phyloP scores from a whole-genome alignment of 2,888 invertebrate species.

The Glaucopsyche alexis region DNA sequence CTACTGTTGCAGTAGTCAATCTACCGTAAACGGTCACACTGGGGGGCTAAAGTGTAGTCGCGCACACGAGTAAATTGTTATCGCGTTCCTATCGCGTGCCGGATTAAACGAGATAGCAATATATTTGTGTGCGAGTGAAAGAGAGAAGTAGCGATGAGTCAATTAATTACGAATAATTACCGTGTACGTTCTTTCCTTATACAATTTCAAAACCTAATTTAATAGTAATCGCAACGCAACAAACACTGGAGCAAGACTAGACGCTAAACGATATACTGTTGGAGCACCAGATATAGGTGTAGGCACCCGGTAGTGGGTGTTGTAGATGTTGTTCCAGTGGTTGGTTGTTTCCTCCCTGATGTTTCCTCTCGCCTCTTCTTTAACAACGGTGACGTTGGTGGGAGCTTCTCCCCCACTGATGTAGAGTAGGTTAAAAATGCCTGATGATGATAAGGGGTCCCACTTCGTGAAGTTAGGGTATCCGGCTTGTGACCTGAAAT shows the following conservation, averaged over 20 bases:
- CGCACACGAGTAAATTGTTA: no score
- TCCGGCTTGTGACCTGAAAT: not conserved
- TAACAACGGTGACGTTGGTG: constrained; percentile 34
- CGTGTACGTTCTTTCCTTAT: no score
- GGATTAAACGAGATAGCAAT: no score
- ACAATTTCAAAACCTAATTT: not conserved
- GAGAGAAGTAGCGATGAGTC: no score
- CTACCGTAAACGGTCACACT: no score
- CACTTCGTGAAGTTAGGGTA: constrained; percentile 29
- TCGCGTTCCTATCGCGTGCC: no score
- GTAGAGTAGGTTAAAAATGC: constrained; percentile 32
- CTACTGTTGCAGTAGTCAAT: no score
- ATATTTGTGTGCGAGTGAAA: no score
- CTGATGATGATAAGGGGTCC: constrained; percentile 32
- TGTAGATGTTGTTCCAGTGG: constrained; percentile 46
- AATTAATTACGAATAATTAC: no score
- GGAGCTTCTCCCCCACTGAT: constrained; percentile 41
- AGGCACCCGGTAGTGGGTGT: constrained; percentile 41
- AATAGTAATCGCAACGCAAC: not conserved
- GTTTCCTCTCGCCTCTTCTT: constrained; percentile 40
- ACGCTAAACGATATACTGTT: constrained; percentile 31
- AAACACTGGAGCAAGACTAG: not conserved
- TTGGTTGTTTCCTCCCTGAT: constrained; percentile 45
- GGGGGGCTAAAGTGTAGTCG: no score
- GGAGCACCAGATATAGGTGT: constrained; percentile 43